phyloP scores from a whole-genome alignment of 2,113 vertebrate genomes.

The Plectropomus leopardus region DNA sequence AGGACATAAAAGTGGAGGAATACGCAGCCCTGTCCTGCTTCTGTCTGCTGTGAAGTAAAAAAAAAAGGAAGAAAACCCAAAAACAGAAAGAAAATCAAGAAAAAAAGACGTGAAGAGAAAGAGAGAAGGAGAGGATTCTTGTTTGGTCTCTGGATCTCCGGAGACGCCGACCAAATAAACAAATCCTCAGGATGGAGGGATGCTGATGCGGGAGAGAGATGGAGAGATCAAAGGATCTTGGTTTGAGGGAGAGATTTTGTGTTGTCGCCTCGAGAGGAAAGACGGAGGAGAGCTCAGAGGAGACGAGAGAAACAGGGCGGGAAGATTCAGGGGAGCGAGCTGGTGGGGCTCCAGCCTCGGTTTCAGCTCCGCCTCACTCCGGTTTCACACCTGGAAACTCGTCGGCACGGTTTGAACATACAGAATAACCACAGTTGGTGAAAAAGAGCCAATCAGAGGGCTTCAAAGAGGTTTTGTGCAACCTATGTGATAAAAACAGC shows the following conservation, averaged over 20 bases:
- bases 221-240: constrained; percentile 51
- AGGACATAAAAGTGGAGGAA: background rate
- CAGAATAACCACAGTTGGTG: no score
- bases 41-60: background rate
- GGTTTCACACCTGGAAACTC: constrained; percentile 11
- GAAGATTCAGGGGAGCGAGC: background rate
- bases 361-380: constrained; percentile 9
- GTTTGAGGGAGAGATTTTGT: constrained; percentile 25
- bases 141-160: constrained; percentile 36
- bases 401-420: background rate
- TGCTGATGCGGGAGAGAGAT: constrained; percentile 1
- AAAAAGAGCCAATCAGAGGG: no score
- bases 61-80: background rate
- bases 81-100: background rate
- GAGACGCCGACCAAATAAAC: constrained; percentile 55
- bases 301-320: background rate
- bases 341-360: constrained; percentile 7
- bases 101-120: background rate
- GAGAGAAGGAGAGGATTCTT: background rate
- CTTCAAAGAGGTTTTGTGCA: no score
- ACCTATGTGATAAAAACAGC: no score
- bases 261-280: constrained; percentile 25
- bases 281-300: background rate
- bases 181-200: constrained; percentile 41
- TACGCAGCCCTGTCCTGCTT: background rate